Conservation (phyloP, 1,140 invertebrate species). For the Formica exsecta region DNA sequence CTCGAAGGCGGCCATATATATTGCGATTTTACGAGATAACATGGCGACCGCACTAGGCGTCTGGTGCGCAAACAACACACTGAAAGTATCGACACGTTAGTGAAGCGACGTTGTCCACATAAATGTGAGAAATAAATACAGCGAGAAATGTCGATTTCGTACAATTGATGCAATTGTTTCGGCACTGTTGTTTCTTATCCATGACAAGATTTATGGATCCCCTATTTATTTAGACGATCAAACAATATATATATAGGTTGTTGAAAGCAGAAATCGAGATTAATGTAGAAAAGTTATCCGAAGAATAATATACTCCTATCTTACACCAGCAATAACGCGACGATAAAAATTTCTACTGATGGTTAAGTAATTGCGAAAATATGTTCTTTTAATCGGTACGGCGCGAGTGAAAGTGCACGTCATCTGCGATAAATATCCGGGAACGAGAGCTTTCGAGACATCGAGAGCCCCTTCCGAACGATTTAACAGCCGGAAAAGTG, state of each 20-base stretch:
- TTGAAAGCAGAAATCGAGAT: slow-evolving; percentile 5
- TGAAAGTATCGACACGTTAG: slow-evolving; percentile 27
- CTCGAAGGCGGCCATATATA: slow-evolving; percentile 43
- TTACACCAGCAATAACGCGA: neutral
- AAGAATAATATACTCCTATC: neutral
- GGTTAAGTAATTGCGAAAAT: slow-evolving; percentile 33
- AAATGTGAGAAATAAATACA: neutral
- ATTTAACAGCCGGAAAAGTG: slow-evolving; percentile 42
- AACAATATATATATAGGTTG: neutral
- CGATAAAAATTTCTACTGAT: slow-evolving; percentile 19
- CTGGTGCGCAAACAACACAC: neutral
- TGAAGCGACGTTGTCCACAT: slow-evolving; percentile 6
- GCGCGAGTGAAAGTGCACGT: slow-evolving; percentile 25
- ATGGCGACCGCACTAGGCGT: neutral
- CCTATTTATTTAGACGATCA: neutral
- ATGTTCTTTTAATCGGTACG: slow-evolving; percentile 47
- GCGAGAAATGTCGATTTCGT: neutral
- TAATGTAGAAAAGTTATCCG: neutral
- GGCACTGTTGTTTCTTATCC: neutral
- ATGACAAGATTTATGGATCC: neutral
- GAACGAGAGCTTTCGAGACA: slow-evolving; percentile 35
- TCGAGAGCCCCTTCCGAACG: slow-evolving; percentile 22
- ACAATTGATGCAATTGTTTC: neutral
- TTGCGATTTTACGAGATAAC: slow-evolving; percentile 63
- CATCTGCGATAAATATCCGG: slow-evolving; percentile 33